Conservation (phyloP, 2,113 vertebrate species). For the Epinephelus lanceolatus region DNA sequence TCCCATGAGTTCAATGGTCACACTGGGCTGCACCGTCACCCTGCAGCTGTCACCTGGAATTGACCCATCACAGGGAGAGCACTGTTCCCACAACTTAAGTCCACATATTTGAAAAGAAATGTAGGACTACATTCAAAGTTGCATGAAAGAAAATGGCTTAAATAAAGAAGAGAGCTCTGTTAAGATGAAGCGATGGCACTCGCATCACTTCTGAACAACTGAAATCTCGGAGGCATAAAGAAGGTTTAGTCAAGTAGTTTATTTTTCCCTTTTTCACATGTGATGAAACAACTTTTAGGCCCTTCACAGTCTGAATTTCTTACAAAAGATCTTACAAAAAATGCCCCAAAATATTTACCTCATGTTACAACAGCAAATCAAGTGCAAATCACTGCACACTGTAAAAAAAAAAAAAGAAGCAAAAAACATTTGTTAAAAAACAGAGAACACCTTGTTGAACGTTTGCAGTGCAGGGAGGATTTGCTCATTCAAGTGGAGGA, state of each 20-base stretch:
- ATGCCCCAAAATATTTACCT: conserved; percentile 52
- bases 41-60: conserved; percentile 80
- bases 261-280: conserved; percentile 46
- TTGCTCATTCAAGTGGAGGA: conserved; percentile 9
- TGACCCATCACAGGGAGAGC: conserved; percentile 50
- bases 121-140: conserved; percentile 10
- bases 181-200: conserved; percentile 4
- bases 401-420: conserved; percentile 31
- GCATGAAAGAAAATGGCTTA: not conserved
- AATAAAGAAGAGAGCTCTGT: not conserved
- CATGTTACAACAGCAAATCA: conserved; percentile 33
- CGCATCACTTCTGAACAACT: not conserved
- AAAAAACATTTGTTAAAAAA: not conserved
- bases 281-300: conserved; percentile 32
- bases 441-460: conserved; percentile 33
- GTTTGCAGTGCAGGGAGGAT: conserved; percentile 31
- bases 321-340: conserved; percentile 64
- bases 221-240: conserved; percentile 8
- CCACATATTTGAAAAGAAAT: conserved; percentile 16
- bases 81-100: conserved; percentile 63
- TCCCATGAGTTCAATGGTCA: conserved; percentile 68
- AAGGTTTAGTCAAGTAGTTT: conserved; percentile 57
- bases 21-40: conserved; percentile 47
- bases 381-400: conserved; percentile 59
- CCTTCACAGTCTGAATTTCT: conserved; percentile 27